phyloP scores from a whole-genome alignment of 2,888 invertebrate genomes.

The Drosophila flavopinicola region DNA sequence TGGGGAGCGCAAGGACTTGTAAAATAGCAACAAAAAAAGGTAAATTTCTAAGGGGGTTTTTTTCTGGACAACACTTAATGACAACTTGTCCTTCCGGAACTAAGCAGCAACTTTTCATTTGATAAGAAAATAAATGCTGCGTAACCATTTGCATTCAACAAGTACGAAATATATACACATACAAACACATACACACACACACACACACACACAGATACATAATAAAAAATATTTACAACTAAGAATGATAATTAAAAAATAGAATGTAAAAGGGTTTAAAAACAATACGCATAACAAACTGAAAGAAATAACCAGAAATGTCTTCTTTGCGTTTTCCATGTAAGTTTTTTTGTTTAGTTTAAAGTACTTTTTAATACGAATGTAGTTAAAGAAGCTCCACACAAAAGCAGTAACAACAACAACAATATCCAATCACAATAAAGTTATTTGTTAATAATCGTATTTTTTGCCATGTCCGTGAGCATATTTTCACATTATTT shows the following conservation, averaged over 20 bases:
- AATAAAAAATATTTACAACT: slow-evolving; percentile 34
- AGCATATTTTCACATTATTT: slow-evolving; percentile 38
- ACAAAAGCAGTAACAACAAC: slow-evolving; percentile 15
- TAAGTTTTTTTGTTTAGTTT: slow-evolving; percentile 52
- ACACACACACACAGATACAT: background rate
- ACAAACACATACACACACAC: background rate
- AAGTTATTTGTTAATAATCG: slow-evolving; percentile 70
- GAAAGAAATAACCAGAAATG: slow-evolving; percentile 42
- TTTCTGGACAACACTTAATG: slow-evolving; percentile 21
- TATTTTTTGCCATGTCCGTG: slow-evolving; percentile 44
- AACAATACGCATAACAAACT: slow-evolving; percentile 35
- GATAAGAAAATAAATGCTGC: slow-evolving; percentile 50
- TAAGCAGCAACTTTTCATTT: slow-evolving; percentile 49
- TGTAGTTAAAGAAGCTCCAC: slow-evolving; percentile 41
- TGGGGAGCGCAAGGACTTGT: slow-evolving; percentile 36
- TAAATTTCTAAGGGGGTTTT: slow-evolving; percentile 23
- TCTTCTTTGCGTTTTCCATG: slow-evolving; percentile 57
- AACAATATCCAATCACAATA: slow-evolving; percentile 46
- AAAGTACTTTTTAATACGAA: slow-evolving; percentile 47
- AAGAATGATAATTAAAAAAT: slow-evolving; percentile 73
- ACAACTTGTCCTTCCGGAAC: slow-evolving; percentile 32
- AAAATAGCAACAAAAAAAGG: slow-evolving; percentile 30
- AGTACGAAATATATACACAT: slow-evolving; percentile 1
- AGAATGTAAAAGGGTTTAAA: slow-evolving; percentile 54
- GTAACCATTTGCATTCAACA: slow-evolving; percentile 42